Evolutionary conservation across 1,140 invertebrate genomes (phyloP), one percentile per base, ranked within the genome.

Genomic region (Drosophila nebulosa): DNA sequence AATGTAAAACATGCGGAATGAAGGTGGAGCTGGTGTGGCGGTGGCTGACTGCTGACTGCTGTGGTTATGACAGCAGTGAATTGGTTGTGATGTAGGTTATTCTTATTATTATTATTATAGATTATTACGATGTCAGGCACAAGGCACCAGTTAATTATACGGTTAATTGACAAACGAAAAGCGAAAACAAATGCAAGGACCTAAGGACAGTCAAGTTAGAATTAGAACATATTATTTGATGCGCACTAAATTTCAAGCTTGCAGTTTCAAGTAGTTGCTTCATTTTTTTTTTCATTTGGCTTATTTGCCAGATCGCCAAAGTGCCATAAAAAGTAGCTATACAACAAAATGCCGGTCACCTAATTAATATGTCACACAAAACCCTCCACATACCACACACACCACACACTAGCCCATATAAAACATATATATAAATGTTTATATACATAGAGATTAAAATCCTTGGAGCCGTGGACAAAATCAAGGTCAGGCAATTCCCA

Each of bases 91-190:
- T 85, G 68, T 64, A 76, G 72, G 57, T 85, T 79, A 69, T 79
- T 74, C 56, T 67, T 74, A 39, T 39, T 21, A 21, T 46, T 46
- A 21, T 4, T 10, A 16, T 24, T 53, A 12, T n/a, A n/a, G n/a
- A n/a, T 53, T 70, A 65, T 71, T 30, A 65, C 10, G n/a, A n/a
- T 71, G 80, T 68, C 81, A 69, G 74, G 78, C 80, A n/a, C 69
- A 60, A 51, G 77, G 73, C 64, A 75, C n/a, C 74, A 75, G 83
- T 81, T n/a, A 86, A 86, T 86, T 88, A n/a, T n/a, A 88, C 78
- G 55, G 74, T 74, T 86, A 88, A 86, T 86, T 86, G 78, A 88
- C n/a, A n/a, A n/a, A n/a, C n/a, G n/a, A n/a, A n/a, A 57, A 66
- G 27, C 12, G 3, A 59, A 27, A 26, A 35, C 53, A 73, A 55